These are phyloP conservation scores for Hypselothyrea guttata DNA, from an alignment of 2,888 invertebrate species.

Conservation along the genomic window DNA sequence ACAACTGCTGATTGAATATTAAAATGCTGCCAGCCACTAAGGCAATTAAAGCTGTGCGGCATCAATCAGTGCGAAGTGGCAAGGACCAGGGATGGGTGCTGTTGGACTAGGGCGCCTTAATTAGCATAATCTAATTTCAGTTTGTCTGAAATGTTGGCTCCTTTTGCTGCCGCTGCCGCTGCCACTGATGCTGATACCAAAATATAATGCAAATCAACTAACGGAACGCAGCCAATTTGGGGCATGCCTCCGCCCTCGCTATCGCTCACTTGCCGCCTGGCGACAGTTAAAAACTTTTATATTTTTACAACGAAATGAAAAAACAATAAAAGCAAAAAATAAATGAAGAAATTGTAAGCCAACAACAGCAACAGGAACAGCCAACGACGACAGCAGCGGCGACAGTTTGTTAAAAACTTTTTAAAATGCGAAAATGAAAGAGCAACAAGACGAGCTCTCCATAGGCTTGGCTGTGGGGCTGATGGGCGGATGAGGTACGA, in stretches of 20 bases:
- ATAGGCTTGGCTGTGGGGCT: neutral
- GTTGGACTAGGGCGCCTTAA: conserved; percentile 62
- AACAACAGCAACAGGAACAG: conserved; percentile 23
- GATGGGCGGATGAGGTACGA: neutral
- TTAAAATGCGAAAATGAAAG: conserved; percentile 78
- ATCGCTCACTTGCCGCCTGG: conserved; percentile 14
- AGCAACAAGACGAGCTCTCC: conserved; percentile 58
- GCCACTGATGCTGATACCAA: conserved; percentile 48
- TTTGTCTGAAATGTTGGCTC: conserved; percentile 47
- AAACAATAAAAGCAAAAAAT: conserved; percentile 64
- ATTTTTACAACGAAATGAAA: conserved; percentile 75
- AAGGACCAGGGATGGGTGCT: neutral
- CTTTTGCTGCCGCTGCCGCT: conserved; percentile 24
- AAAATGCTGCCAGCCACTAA: conserved; percentile 53
- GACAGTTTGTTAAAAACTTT: conserved; percentile 54
- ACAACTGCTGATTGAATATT: conserved; percentile 74
- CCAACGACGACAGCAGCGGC: conserved; percentile 42
- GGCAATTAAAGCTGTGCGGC: conserved; percentile 62
- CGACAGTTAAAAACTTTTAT: conserved; percentile 68
- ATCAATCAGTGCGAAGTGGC: conserved; percentile 58
- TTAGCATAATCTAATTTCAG: conserved; percentile 80
- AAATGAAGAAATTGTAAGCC: conserved; percentile 25
- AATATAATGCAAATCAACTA: conserved; percentile 56
- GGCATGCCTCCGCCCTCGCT: neutral
- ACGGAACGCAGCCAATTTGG: conserved; percentile 46